phyloP scores from a whole-genome alignment of 2,888 invertebrate genomes.

The Cyclophora punctaria region DNA sequence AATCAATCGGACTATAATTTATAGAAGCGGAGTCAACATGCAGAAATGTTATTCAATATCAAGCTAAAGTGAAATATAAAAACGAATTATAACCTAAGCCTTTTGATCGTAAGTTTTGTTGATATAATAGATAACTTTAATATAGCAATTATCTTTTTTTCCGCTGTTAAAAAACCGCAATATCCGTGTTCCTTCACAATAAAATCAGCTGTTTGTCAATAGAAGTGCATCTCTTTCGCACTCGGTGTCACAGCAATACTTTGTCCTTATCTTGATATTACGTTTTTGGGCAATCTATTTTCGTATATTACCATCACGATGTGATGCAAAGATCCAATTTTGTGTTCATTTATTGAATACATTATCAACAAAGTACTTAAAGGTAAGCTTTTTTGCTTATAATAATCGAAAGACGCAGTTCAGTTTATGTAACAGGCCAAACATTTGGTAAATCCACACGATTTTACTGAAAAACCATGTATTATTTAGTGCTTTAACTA shows the following conservation, averaged over 20 bases:
- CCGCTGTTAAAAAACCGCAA: neutral
- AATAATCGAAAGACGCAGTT: too few relatives aligned
- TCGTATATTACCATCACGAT: conserved; percentile 71
- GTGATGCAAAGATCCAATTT: conserved; percentile 59
- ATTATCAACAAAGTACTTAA: conserved; percentile 37
- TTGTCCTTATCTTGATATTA: conserved; percentile 54
- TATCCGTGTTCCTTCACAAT: conserved; percentile 7
- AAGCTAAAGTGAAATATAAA: too few relatives aligned
- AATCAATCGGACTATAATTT: too few relatives aligned
- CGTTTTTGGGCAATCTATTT: conserved; percentile 74
- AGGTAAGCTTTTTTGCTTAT: conserved; percentile 32
- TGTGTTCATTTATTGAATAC: conserved; percentile 50
- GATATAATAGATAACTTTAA: too few relatives aligned
- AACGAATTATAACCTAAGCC: too few relatives aligned
- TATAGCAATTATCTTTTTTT: too few relatives aligned
- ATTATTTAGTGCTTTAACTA: neutral
- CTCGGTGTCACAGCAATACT: conserved; percentile 36
- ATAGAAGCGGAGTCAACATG: too few relatives aligned
- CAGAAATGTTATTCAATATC: too few relatives aligned
- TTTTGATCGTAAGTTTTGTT: too few relatives aligned
- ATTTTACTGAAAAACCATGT: neutral
- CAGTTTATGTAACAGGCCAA: too few relatives aligned
- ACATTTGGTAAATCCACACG: too few relatives aligned
- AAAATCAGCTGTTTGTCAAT: conserved; percentile 71
- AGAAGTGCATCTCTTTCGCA: conserved; percentile 49